Evolutionary conservation across 2,888 invertebrate genomes (phyloP), one percentile per base, ranked within the genome.

Genomic region (Drosophila ustulata): DNA sequence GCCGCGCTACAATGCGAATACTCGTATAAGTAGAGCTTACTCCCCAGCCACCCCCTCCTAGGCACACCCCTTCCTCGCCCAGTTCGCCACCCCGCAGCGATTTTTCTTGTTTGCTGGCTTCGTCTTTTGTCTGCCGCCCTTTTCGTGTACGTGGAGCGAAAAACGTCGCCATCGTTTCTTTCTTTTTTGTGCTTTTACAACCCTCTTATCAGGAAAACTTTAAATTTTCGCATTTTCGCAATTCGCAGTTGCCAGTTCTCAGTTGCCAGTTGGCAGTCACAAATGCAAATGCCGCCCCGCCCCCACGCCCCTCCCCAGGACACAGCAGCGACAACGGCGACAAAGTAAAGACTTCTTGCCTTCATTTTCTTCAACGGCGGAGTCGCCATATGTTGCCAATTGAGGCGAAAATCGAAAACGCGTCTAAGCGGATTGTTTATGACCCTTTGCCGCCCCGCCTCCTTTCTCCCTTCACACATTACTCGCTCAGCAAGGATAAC

Each of bases 391-490:
- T 83, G 83, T 86, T 83, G 88, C 88, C 83, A 83, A 83, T 83
- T 88, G 88, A 80, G 80, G 88, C 82, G 88, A 86, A 86, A 83
- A 83, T 86, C 88, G 88, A 83, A 75, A 88, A 82, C 76, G 75
- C 83, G 88, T 88, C 83, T 82, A 82, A 75, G 71, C 76, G 83
- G 71, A 83, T 83, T 83, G 83, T 83, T 83, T 83, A 83, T 86
- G 83, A 73, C 80, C 88, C 55, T 56, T 32, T 7, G 71, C 45
- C 66, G 68, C 11, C 9, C 28, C 3, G 0, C 30, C 8, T 2
- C 32, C 18, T 18, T 32, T 30, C 30, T 8, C 18, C 18, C 18
- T 18, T 0, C 6, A 30, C 30, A 6, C 46, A 50, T 71, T 77
- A 58, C 51, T 56, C 67, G 61, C 53, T 26, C 34, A 11, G n/a